Evolutionary conservation across 2,888 invertebrate genomes (phyloP).

Genomic region (Caenorhabditis sinica): DNA sequence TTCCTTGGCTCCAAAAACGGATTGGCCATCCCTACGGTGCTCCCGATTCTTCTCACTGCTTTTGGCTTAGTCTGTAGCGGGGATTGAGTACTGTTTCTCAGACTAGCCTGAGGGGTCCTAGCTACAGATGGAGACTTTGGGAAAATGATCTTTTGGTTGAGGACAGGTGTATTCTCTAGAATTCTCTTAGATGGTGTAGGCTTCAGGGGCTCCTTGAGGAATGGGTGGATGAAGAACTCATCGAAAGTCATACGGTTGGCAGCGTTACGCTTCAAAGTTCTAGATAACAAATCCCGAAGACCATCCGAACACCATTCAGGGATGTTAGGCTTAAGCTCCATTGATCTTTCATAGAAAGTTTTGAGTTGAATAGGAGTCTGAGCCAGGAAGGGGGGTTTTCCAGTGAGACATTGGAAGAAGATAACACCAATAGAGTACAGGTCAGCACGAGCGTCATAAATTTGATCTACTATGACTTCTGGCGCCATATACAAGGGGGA

Average conservation of each 20-base stretch:
- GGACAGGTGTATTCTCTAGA: conserved; percentile 67
- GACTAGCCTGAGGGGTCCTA: too few relatives aligned
- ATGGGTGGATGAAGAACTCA: conserved; percentile 95
- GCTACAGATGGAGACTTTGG: conserved; percentile 24
- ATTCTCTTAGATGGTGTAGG: conserved; percentile 76
- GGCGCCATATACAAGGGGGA: conserved; percentile 99
- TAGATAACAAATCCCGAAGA: conserved; percentile 90
- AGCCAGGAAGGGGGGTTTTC: conserved; percentile 96
- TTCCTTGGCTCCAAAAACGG: background rate
- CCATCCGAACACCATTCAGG: conserved; percentile 94
- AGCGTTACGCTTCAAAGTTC: conserved; percentile 92
- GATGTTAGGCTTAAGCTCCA: conserved; percentile 87
- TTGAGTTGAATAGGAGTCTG: conserved; percentile 97
- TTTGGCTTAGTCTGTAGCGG: too few relatives aligned
- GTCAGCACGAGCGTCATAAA: conserved; percentile 99
- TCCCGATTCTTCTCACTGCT: conserved; percentile 46
- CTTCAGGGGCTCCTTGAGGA: conserved; percentile 85
- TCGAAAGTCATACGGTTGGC: conserved; percentile 96
- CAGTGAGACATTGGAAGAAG: conserved; percentile 97
- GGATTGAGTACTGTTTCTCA: too few relatives aligned
- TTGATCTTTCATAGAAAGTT: conserved; percentile 95
- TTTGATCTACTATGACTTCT: conserved; percentile 93
- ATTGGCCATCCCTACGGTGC: conserved; percentile 34
- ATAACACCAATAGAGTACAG: conserved; percentile 99
- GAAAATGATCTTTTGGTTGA: conserved; percentile 37